Evolutionary conservation across 2,888 invertebrate genomes (phyloP), one percentile per base, ranked within the genome.

Genomic region (Imbricaverruca yamaguchii): DNA sequence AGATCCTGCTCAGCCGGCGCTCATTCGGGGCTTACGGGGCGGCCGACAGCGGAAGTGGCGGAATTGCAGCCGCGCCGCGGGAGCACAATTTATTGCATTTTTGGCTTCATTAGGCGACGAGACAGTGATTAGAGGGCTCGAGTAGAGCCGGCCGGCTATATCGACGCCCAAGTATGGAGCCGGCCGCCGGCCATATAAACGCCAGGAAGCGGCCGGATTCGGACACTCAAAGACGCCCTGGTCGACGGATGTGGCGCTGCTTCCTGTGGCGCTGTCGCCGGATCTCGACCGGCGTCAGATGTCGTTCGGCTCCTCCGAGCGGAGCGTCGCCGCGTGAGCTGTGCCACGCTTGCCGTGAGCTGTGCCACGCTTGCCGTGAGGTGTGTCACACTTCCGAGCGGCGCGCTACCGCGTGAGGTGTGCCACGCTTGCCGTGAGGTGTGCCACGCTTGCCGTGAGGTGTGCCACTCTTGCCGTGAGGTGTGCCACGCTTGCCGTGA

Each of bases 1-100:
- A 87, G 88, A 88, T 85, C 88, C 88, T 21, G 88, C 88, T 85
- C 87, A 88, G 84, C 74, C 55, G 13, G 9, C 74, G 74, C 74
- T 74, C 74, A 74, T 74, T 74, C 74, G 74, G 8, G 13, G 74
- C 74, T 74, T 74, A 74, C 11, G 18, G 13, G 9, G 23, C 53
- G 8, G 21, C 2, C 13, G 18, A 21, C 21, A 4, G 21, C 53
- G 74, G 74, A 74, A 74, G 74, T 39, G 53, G 53, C 53, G 74
- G 23, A 13, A 53, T 55, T 53, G 74, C 53, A 15, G 53, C 18
- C 8, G 11, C 74, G 74, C 39, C 21, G 21, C 53, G 39, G 74
- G 53, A 55, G 74, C 13, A 39, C 74, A 74, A 74, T 74, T 74
- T 74, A 74, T 74, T 74, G 74, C 74, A 74, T 74, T 74, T 74